Conservation (phyloP, 2,797 vertebrate genomes). For the Poecilia velifera region DNA sequence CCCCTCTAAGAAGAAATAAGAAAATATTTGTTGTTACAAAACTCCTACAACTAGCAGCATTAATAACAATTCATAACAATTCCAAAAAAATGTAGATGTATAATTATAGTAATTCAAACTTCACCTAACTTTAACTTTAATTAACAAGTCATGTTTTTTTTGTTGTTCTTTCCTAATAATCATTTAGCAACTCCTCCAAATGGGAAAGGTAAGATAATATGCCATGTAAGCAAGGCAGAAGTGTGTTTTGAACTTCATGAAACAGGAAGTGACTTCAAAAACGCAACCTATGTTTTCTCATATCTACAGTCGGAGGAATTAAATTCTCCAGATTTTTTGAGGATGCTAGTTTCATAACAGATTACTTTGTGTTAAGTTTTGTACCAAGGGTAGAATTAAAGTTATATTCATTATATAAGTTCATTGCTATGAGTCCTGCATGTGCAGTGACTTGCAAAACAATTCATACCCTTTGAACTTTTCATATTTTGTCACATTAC, state of each 20-base stretch:
- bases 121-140: background rate
- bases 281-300: background rate
- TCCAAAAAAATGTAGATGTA: background rate
- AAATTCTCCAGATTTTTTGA: background rate
- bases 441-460: background rate
- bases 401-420: background rate
- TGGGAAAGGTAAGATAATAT: background rate
- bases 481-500: too few relatives aligned
- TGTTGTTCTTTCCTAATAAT: background rate
- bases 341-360: background rate
- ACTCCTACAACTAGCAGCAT: background rate
- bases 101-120: background rate
- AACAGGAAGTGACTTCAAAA: background rate
- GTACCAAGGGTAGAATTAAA: background rate
- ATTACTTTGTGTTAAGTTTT: background rate
- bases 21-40: background rate
- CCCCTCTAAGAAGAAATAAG: background rate
- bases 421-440: background rate
- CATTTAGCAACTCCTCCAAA: background rate
- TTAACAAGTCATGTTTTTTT: background rate
- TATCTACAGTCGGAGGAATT: background rate
- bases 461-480: too few relatives aligned
- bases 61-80: background rate
- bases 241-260: background rate
- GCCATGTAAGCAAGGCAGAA: background rate